phyloP scores from a whole-genome alignment of 2,797 vertebrate genomes.

The Sebastes elongatus region DNA sequence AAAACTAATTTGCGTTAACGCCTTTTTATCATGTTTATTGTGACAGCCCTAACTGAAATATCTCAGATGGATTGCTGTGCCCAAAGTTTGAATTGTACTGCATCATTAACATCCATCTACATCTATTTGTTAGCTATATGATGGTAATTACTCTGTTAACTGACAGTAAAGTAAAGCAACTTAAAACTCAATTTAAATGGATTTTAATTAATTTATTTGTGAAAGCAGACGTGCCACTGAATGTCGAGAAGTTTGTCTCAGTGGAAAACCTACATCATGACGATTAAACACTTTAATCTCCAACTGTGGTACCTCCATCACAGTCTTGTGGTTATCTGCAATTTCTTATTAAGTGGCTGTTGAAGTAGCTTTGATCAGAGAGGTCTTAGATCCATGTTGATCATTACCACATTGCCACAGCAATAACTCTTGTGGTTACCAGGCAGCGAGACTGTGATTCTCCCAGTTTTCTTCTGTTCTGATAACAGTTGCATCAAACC shows the following conservation, averaged over 20 bases:
- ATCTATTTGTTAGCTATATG: no score
- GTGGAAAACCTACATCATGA: conserved; percentile 25
- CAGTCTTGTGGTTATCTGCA: conserved; percentile 18
- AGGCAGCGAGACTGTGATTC: not conserved
- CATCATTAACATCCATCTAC: no score
- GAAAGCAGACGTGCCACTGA: no score
- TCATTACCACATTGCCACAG: conserved; percentile 34
- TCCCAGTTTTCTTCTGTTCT: not conserved
- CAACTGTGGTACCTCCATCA: not conserved
- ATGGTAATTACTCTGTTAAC: no score
- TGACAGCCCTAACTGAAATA: no score
- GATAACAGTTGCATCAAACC: not conserved
- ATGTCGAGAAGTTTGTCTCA: not conserved
- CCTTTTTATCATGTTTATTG: no score
- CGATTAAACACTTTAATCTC: conserved; percentile 16
- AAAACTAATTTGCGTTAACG: no score
- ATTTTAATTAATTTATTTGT: no score
- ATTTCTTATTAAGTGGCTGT: conserved; percentile 8
- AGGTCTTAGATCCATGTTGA: conserved; percentile 16
- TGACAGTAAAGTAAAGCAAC: no score
- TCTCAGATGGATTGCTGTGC: no score
- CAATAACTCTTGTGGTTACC: not conserved
- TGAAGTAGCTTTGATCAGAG: conserved; percentile 27
- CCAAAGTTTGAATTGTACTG: no score
- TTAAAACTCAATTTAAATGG: not conserved